A percentile compares a stretch with the other conserved stretches of the same genome.
Conservation (phyloP, 2,888 invertebrate species). For the Cheilosia soror region DNA sequence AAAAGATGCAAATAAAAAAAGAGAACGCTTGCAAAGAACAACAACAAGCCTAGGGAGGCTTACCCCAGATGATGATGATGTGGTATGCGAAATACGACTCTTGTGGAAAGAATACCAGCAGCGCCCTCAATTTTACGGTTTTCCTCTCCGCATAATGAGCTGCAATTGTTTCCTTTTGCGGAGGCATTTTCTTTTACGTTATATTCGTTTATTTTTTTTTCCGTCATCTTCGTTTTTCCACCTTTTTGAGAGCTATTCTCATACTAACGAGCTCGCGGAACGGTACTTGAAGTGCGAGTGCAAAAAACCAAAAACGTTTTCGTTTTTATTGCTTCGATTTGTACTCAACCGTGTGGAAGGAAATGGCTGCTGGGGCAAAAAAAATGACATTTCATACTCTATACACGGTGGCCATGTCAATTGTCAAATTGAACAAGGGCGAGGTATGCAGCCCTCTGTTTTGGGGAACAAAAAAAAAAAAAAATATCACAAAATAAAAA, state of each 20-base stretch:
- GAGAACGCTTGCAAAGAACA: background rate
- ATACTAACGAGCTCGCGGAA: slow-evolving; percentile 9
- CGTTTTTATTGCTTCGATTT: slow-evolving; percentile 56
- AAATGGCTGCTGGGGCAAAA: slow-evolving; percentile 7
- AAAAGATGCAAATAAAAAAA: slow-evolving; percentile 9
- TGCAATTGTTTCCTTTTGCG: slow-evolving; percentile 49
- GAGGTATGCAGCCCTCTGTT: background rate
- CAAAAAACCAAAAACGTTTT: slow-evolving; percentile 52
- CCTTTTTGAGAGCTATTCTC: slow-evolving; percentile 8
- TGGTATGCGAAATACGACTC: background rate
- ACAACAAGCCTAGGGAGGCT: slow-evolving; percentile 23
- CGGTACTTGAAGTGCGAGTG: slow-evolving; percentile 17
- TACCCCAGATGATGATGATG: slow-evolving; percentile 21
- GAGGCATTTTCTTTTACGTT: slow-evolving; percentile 17
- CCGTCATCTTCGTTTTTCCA: slow-evolving; percentile 8
- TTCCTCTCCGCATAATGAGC: slow-evolving; percentile 42
- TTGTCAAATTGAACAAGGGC: slow-evolving; percentile 27
- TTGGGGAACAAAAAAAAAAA: background rate
- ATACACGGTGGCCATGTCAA: slow-evolving; percentile 24
- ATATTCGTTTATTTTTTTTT: background rate
- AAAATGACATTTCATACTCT: slow-evolving; percentile 28
- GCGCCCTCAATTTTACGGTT: slow-evolving; percentile 21
- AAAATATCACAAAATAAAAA: slow-evolving; percentile 8
- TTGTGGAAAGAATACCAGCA: background rate
- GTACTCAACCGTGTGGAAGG: slow-evolving; percentile 43